Base-by-base conservation (phyloP, 2,888 invertebrate species). In the Pristionchus entomophagus region DNA sequence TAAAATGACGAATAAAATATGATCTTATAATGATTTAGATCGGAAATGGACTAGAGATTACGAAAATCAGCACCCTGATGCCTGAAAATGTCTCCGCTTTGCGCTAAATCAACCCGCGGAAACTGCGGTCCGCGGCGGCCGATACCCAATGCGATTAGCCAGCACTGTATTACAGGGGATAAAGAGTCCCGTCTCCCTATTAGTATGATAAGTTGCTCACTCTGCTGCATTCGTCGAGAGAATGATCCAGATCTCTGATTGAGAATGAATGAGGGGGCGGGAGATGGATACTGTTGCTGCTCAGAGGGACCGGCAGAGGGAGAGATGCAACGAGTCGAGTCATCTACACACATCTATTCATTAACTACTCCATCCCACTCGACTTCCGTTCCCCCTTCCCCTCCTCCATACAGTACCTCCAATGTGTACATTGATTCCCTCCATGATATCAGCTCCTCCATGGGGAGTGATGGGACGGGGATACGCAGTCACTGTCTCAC, bases 401-500 rank as follows among this genome's bases (percentile, higher is more conserved):
- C 38, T 73, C 45, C 41, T n/a, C 32, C 45, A 41, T 19, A 73
- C 73, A 29, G n/a, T 73, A 45, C 73, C 41, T 73, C 73, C 73
- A 38, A n/a, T 73, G 14, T 73, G 73, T 4, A 45, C 45, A 73
- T 45, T 73, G 1, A 73, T 73, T 41, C 41, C 73, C n/a, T 73
- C 73, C 73, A 73, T 73, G 41, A 45, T 45, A 5, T 73, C 56
- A 6, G 5, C 73, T 73, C 73, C 73, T 73, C 73, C 41, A 65
- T 41, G 41, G n/a, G 41, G 26, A 29, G 17, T 73, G 19, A n/a
- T 41, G 19, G 41, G 41, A 73, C 19, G 69, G 3, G 41, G 10
- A n/a, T 41, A 10, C 41, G 41, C 73, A 0, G n/a, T n/a, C 45
- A 38, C 26, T n/a, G n/a, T 41, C 12, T 73, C 73, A 2, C n/a